phyloP scores from a whole-genome alignment of 2,888 invertebrate species.

The Drosophila stalkeri region DNA sequence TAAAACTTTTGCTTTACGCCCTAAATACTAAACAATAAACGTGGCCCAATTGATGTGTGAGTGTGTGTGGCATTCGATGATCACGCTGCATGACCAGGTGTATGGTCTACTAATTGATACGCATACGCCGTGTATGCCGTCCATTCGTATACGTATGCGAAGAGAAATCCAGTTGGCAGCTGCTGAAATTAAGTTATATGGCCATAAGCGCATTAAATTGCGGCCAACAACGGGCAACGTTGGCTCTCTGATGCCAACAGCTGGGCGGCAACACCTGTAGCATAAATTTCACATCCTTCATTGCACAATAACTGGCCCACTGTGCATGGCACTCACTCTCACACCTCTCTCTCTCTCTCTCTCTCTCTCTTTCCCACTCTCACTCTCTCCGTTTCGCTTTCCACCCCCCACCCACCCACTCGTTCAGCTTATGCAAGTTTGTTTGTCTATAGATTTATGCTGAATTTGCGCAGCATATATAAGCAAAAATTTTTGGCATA shows the following conservation, averaged over 20 bases:
- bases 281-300: slow-evolving; percentile 52
- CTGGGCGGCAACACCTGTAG: slow-evolving; percentile 65
- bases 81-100: neutral
- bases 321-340: too few relatives aligned
- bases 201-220: slow-evolving; percentile 61
- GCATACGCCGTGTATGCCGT: slow-evolving; percentile 29
- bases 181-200: slow-evolving; percentile 43
- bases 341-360: neutral
- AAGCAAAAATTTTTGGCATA: slow-evolving; percentile 50
- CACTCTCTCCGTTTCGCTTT: neutral
- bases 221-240: slow-evolving; percentile 44
- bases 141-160: neutral
- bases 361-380: neutral
- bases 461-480: slow-evolving; percentile 72
- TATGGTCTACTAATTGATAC: slow-evolving; percentile 25
- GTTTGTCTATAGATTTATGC: slow-evolving; percentile 68
- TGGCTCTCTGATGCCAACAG: slow-evolving; percentile 14
- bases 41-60: neutral
- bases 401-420: too few relatives aligned
- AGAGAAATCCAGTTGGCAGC: neutral
- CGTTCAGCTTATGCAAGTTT: slow-evolving; percentile 42
- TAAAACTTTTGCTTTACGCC: slow-evolving; percentile 12
- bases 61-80: neutral
- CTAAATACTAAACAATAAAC: slow-evolving; percentile 9
- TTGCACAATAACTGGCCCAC: neutral